Percentiles rank a stretch among this genome's conserved stretches.
Conservation (phyloP, 2,113 vertebrate species). For the Elephantulus edwardii region DNA sequence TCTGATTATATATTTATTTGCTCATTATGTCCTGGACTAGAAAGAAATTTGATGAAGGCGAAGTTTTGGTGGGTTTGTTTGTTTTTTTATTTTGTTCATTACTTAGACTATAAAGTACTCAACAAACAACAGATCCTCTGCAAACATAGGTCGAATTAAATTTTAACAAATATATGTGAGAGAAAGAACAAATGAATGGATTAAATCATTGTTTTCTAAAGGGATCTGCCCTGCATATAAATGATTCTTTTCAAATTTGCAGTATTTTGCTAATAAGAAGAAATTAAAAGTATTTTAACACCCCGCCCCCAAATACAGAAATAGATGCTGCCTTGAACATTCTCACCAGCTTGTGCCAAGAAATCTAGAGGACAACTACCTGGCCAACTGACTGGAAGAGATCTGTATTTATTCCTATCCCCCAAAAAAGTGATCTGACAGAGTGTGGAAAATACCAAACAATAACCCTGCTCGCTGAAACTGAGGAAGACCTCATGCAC, state of each 20-base stretch:
- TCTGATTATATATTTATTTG: neutral
- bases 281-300: too few relatives aligned
- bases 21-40: neutral
- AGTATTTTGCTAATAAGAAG: constrained; percentile 20
- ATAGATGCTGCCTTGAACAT: too few relatives aligned
- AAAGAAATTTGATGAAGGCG: neutral
- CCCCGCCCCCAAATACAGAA: too few relatives aligned
- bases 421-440: too few relatives aligned
- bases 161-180: constrained; percentile 18
- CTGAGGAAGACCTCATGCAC: too few relatives aligned
- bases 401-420: too few relatives aligned
- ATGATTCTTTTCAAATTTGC: neutral
- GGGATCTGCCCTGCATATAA: neutral
- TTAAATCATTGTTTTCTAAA: neutral
- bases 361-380: too few relatives aligned
- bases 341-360: too few relatives aligned
- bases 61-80: neutral
- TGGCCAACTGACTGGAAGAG: too few relatives aligned
- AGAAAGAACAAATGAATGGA: constrained; percentile 10
- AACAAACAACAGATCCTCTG: neutral
- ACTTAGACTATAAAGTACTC: neutral
- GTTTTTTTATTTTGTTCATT: neutral
- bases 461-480: too few relatives aligned
- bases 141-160: neutral
- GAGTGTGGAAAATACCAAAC: too few relatives aligned